Percentiles rank a stretch among this genome's conserved stretches.
Evolutionary conservation across 2,888 invertebrate species (phyloP).

Genomic region (Oligia latruncula): DNA sequence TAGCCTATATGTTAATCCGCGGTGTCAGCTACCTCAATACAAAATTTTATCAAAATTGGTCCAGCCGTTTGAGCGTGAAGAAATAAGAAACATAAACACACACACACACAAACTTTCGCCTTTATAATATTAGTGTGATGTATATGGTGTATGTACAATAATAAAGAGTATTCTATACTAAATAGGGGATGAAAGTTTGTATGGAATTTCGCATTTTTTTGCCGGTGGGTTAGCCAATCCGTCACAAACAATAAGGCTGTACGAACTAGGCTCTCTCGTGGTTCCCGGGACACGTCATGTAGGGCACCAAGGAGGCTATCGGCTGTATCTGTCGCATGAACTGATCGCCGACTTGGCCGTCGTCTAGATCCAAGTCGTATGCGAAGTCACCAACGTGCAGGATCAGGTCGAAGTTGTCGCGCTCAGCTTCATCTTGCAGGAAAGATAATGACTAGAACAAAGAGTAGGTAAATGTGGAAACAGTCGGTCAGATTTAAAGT

Average conservation of each 20-base stretch:
- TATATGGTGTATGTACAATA: too few species aligned
- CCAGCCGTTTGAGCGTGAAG: too few species aligned
- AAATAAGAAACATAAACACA: too few species aligned
- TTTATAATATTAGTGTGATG: too few species aligned
- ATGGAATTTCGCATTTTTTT: background rate
- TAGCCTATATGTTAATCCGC: too few species aligned
- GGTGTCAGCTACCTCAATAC: too few species aligned
- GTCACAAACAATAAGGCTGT: background rate
- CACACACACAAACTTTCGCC: too few species aligned
- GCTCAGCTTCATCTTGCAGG: constrained; percentile 95
- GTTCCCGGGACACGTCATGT: constrained; percentile 9
- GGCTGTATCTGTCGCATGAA: constrained; percentile 98
- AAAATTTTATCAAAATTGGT: too few species aligned
- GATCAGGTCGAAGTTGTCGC: constrained; percentile 83
- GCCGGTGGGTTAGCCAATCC: background rate
- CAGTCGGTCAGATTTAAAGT: background rate
- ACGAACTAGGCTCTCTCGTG: background rate
- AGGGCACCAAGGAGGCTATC: constrained; percentile 91
- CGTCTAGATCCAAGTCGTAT: background rate
- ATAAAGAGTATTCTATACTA: too few species aligned
- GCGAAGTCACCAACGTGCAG: constrained; percentile 2
- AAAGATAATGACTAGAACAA: constrained; percentile 83
- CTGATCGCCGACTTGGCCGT: constrained; percentile 92
- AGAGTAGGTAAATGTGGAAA: background rate
- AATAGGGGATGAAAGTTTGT: background rate